A percentile compares a stretch with the other conserved stretches of the same genome.
Conservation (phyloP, 1,140 invertebrate genomes). For the Contarinia nasturtii region DNA sequence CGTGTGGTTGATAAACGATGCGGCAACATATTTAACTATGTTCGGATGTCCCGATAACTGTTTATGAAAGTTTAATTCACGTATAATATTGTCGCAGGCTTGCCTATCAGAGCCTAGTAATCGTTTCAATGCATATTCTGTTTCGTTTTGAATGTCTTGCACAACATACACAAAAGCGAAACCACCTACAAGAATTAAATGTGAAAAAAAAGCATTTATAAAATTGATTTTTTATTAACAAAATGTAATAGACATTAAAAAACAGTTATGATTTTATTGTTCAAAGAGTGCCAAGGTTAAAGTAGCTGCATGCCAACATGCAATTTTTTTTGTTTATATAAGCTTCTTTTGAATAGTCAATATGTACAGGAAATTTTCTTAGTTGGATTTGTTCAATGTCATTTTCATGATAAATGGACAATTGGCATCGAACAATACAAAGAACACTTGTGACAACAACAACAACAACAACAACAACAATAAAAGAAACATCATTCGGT, state of each 20-base stretch:
- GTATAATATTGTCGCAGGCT: constrained; percentile 51
- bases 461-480: neutral
- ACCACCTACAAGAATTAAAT: constrained; percentile 53
- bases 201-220: constrained; percentile 10
- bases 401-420: too few relatives aligned
- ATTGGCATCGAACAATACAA: too few relatives aligned
- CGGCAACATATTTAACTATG: constrained; percentile 58
- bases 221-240: constrained; percentile 7
- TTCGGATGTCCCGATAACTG: constrained; percentile 60
- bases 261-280: too few relatives aligned
- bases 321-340: neutral
- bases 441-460: too few relatives aligned
- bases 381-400: too few relatives aligned
- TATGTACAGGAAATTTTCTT: neutral
- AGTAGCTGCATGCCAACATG: neutral
- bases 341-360: neutral
- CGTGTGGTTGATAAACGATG: constrained; percentile 49
- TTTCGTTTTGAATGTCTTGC: constrained; percentile 67
- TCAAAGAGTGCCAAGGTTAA: too few relatives aligned
- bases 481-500: constrained; percentile 6
- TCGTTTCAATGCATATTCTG: constrained; percentile 80
- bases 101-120: constrained; percentile 60
- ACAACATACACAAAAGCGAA: constrained; percentile 88
- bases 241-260: too few relatives aligned
- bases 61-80: constrained; percentile 62